Evolutionary conservation across 2,888 invertebrate species (phyloP).

Genomic region (Zootermopsis nevadensis): DNA sequence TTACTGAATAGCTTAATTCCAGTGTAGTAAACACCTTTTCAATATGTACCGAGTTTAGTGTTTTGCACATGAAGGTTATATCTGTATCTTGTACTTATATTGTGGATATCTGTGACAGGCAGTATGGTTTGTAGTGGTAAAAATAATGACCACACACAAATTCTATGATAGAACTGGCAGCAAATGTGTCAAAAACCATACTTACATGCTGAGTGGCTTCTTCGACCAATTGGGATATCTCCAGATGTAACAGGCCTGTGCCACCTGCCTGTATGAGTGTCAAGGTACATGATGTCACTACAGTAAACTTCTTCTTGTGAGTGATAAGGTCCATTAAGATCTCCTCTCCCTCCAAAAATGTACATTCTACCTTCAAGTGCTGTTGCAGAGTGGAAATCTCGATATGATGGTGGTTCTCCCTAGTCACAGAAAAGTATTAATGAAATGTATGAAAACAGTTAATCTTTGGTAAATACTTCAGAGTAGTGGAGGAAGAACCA

Average conservation of each 20-base stretch:
- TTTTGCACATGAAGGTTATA: too few relatives aligned
- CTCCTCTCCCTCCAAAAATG: constrained; percentile 90
- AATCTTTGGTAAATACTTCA: too few relatives aligned
- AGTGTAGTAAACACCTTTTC: too few relatives aligned
- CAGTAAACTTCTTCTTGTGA: constrained; percentile 81
- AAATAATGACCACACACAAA: too few relatives aligned
- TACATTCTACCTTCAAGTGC: constrained; percentile 84
- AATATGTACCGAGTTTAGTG: too few relatives aligned
- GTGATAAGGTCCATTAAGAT: constrained; percentile 73
- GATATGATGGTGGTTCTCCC: constrained; percentile 77
- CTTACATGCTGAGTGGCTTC: constrained; percentile 94
- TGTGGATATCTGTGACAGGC: too few relatives aligned
- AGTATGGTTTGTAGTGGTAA: too few relatives aligned
- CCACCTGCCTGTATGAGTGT: constrained; percentile 80
- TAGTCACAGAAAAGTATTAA: constrained; percentile 53
- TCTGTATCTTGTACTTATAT: too few relatives aligned
- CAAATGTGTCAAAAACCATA: constrained; percentile 47
- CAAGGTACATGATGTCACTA: constrained; percentile 79
- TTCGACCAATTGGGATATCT: constrained; percentile 78
- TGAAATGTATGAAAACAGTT: too few relatives aligned
- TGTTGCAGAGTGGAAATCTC: constrained; percentile 91
- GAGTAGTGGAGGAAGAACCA: too few relatives aligned
- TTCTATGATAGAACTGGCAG: background rate
- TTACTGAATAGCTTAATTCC: too few relatives aligned
- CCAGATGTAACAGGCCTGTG: constrained; percentile 71